Evolutionary conservation across 2,113 vertebrate species (phyloP).

Genomic region (Ctenomys sociabilis): DNA sequence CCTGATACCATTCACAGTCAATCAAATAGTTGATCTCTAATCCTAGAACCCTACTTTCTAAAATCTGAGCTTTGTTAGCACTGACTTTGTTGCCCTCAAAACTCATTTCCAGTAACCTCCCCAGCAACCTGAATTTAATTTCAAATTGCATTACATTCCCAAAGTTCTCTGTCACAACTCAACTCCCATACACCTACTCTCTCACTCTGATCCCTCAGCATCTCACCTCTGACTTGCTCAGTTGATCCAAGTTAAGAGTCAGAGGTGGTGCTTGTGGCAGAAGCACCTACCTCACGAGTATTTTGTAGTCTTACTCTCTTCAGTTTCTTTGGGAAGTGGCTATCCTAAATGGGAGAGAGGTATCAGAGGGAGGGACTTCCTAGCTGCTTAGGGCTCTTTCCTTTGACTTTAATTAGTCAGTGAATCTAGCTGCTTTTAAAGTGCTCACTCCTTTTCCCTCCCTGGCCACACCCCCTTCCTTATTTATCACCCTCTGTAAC

Average conservation of each 20-base stretch:
- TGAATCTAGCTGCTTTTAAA: slow-evolving; percentile 11
- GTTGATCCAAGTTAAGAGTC: slow-evolving; percentile 98
- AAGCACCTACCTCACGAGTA: slow-evolving; percentile 94
- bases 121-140: background rate
- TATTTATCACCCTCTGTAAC: background rate
- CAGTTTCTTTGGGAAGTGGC: slow-evolving; percentile 93
- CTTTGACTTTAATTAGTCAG: background rate
- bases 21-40: slow-evolving; percentile 94
- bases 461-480: background rate
- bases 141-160: background rate
- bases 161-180: background rate
- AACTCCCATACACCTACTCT: background rate
- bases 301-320: slow-evolving; percentile 96
- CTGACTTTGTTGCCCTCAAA: slow-evolving; percentile 79
- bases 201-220: background rate
- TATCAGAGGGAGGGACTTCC: background rate
- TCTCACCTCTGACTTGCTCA: slow-evolving; percentile 95
- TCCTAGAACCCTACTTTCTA: slow-evolving; percentile 87
- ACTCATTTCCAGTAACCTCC: background rate
- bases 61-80: slow-evolving; percentile 91
- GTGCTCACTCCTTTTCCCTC: background rate
- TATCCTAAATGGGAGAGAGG: slow-evolving; percentile 86
- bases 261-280: slow-evolving; percentile 90
- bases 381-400: background rate
- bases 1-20: slow-evolving; percentile 95